phyloP scores from a whole-genome alignment of 2,888 invertebrate species.

The Drosophila peninsularis region DNA sequence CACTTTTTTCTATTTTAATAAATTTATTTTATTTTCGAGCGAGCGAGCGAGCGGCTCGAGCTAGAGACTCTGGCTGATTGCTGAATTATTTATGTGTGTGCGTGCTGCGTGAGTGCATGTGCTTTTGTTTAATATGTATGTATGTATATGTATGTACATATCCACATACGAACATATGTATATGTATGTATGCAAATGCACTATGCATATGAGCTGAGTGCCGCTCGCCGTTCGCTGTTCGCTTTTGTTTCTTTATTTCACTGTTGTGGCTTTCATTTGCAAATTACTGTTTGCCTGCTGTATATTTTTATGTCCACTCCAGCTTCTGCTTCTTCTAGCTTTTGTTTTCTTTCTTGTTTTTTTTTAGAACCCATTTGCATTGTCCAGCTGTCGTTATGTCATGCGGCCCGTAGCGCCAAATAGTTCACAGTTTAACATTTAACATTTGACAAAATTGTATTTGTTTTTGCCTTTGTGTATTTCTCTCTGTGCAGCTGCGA shows the following conservation, averaged over 20 bases:
- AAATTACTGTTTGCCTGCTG: constrained; percentile 63
- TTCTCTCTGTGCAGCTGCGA: constrained; percentile 18
- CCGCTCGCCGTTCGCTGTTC: constrained; percentile 7
- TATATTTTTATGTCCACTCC: constrained; percentile 47
- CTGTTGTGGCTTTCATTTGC: constrained; percentile 63
- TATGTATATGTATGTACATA: constrained; percentile 31
- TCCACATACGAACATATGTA: constrained; percentile 34
- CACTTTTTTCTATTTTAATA: constrained; percentile 23
- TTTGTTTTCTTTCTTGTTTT: constrained; percentile 10
- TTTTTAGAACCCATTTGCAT: constrained; percentile 31
- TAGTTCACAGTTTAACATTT: constrained; percentile 49
- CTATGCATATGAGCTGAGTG: constrained; percentile 67
- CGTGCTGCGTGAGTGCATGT: constrained; percentile 17
- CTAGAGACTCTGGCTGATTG: constrained; percentile 34
- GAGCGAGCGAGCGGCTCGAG: not conserved
- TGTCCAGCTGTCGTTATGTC: constrained; percentile 49
- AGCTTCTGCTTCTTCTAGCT: constrained; percentile 10
- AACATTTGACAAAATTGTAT: constrained; percentile 27
- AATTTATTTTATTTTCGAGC: constrained; percentile 3
- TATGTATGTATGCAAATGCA: constrained; percentile 67
- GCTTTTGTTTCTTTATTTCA: constrained; percentile 26
- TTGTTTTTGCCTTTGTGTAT: constrained; percentile 14
- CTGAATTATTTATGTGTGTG: constrained; percentile 69
- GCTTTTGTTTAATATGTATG: constrained; percentile 41
- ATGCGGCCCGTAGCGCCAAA: constrained; percentile 25